Conservation (phyloP, 2,888 invertebrate species). For the Stenoptilia bipunctidactyla region DNA sequence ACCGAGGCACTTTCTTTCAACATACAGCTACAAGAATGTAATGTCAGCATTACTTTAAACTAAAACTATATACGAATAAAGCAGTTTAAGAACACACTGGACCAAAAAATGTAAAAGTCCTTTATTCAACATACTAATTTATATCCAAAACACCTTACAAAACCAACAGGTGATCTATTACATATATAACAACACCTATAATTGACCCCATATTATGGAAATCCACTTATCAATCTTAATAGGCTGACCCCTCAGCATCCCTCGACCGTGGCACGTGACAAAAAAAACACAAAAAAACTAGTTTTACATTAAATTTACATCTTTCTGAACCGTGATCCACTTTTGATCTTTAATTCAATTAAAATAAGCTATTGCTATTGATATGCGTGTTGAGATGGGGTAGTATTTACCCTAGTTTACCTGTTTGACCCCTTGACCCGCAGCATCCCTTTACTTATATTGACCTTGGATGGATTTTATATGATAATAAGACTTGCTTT, state of each 20-base stretch:
- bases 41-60: too few relatives aligned
- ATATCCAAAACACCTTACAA: not conserved
- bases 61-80: too few relatives aligned
- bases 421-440: too few relatives aligned
- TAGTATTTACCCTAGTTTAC: too few relatives aligned
- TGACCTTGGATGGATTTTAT: not conserved
- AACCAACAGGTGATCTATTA: not conserved
- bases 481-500: constrained; percentile 1
- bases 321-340: constrained; percentile 26
- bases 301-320: constrained; percentile 21
- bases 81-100: too few relatives aligned
- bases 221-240: constrained; percentile 20
- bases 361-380: constrained; percentile 3
- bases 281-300: constrained; percentile 8
- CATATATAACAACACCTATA: not conserved
- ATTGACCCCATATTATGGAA: constrained; percentile 25
- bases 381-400: too few relatives aligned
- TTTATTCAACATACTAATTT: too few relatives aligned
- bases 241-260: constrained; percentile 29
- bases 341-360: constrained; percentile 31
- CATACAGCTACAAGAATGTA: too few relatives aligned
- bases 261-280: constrained; percentile 17
- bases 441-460: constrained; percentile 9
- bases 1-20: too few relatives aligned
- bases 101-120: too few relatives aligned